Percentiles rank a stretch among this genome's conserved stretches.
These are phyloP conservation scores for Epistrophe eligans DNA, from an alignment of 2,888 invertebrate species.

Conservation along the genomic window DNA sequence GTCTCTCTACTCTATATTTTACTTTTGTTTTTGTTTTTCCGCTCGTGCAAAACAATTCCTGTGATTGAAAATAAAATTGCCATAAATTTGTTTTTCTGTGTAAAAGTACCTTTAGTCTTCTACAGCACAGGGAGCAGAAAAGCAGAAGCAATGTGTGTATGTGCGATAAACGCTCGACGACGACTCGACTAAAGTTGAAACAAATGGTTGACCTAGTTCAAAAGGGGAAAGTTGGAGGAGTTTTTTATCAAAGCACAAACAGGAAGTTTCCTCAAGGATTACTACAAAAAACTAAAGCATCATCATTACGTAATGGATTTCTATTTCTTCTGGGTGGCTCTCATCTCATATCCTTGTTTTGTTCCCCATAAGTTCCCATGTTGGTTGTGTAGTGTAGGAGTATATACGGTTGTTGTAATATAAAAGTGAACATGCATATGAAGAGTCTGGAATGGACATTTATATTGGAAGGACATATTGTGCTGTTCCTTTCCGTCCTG, in stretches of 20 bases:
- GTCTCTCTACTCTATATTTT: conserved; percentile 13
- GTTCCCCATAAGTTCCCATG: conserved; percentile 5
- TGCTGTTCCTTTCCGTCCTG: conserved; percentile 28
- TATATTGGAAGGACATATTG: conserved; percentile 63
- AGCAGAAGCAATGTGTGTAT: conserved; percentile 17
- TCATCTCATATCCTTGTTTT: conserved; percentile 18
- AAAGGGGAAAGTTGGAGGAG: conserved; percentile 39
- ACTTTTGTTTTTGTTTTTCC: conserved; percentile 2
- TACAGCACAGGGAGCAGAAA: background rate
- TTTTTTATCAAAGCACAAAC: conserved; percentile 68
- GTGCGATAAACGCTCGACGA: conserved; percentile 58
- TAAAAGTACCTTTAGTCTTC: conserved; percentile 19
- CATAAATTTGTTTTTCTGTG: conserved; percentile 66
- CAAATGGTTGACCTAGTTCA: conserved; percentile 74
- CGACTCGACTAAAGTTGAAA: conserved; percentile 64
- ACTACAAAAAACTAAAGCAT: conserved; percentile 68
- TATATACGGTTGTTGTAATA: conserved; percentile 19
- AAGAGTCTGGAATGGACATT: conserved; percentile 56
- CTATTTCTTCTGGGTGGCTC: conserved; percentile 40
- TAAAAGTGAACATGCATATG: conserved; percentile 46
- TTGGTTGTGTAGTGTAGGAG: background rate
- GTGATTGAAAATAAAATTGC: conserved; percentile 75
- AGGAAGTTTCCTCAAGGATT: conserved; percentile 75
- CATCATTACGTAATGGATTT: conserved; percentile 75
- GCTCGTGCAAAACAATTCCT: conserved; percentile 71